Evolutionary conservation across 2,888 invertebrate genomes (phyloP), one percentile per base, ranked within the genome.

Genomic region (Entomobrya proxima): DNA sequence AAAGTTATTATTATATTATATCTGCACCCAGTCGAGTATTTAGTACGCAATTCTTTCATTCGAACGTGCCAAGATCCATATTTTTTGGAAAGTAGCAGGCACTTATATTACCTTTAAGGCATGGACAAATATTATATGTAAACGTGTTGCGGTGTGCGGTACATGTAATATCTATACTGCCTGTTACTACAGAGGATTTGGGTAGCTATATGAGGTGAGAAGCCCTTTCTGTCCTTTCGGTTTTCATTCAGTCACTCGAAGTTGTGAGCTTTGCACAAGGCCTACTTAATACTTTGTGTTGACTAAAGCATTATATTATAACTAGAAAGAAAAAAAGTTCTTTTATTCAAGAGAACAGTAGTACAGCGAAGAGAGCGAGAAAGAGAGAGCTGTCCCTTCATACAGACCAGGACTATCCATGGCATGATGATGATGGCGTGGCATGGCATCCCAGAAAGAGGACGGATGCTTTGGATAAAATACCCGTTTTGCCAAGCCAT

Each of bases 401-500:
- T 32, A 15, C 7, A n/a, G 61, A 32, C 55, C n/a, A n/a, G n/a
- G n/a, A n/a, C n/a, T n/a, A n/a, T n/a, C n/a, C 61, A 64, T 64
- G 37, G 21, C 37, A 15, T 27, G n/a, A 15, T 2, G 4, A 21
- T 55, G 6, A 21, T n/a, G 5, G 40, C 21, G 44, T 24, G 40
- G 21, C 11, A 74, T 50, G 44, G 47, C 50, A 74, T 47, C 50
- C 9, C 9, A 5, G 27, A 67, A 2, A 47, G 24, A 47, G 32
- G 44, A 69, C 40, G 44, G 32, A 32, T 32, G 74, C 52, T 52
- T n/a, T 55, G 76, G 55, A 58, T 76, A 37, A 76, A 74, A 76
- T 58, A 58, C 76, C 76, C 76, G 55, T 76, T 18, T 76, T 37
- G 40, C 76, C 30, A 44, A n/a, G 64, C 78, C 78, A 78, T 78